These are phyloP conservation scores for Meganola albula DNA, from an alignment of 2,888 invertebrate species.

Conservation along the genomic window DNA sequence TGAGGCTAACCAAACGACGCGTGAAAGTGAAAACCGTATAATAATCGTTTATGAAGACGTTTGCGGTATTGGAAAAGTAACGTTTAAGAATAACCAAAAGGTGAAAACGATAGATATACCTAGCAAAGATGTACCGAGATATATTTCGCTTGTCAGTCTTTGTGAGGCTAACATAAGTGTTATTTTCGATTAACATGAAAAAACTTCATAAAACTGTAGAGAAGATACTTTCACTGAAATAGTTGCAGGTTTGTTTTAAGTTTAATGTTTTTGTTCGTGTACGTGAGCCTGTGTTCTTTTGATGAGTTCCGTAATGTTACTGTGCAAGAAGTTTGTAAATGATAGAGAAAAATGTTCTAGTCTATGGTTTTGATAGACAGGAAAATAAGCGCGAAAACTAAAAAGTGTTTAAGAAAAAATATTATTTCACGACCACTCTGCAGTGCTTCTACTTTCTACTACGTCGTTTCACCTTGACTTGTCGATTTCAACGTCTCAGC, in stretches of 20 bases:
- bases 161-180: no score
- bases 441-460: no score
- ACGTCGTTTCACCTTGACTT: no score
- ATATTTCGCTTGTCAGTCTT: no score
- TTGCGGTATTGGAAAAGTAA: conserved; percentile 34
- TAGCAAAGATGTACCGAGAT: no score
- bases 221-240: conserved; percentile 31
- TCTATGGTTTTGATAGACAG: no score
- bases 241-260: conserved; percentile 16
- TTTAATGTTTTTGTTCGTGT: conserved; percentile 15
- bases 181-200: neutral
- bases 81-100: conserved; percentile 28
- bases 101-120: no score
- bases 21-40: conserved; percentile 42
- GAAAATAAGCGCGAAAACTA: no score
- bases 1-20: conserved; percentile 14
- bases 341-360: conserved; percentile 2
- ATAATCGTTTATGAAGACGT: conserved; percentile 32
- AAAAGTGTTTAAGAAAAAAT: no score
- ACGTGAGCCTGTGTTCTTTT: conserved; percentile 19
- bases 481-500: no score
- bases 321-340: conserved; percentile 11
- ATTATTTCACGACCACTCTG: no score
- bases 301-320: neutral
- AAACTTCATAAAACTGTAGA: no score